Base-by-base conservation (phyloP, 2,888 invertebrate genomes). In the Standfussiana lucernea region DNA sequence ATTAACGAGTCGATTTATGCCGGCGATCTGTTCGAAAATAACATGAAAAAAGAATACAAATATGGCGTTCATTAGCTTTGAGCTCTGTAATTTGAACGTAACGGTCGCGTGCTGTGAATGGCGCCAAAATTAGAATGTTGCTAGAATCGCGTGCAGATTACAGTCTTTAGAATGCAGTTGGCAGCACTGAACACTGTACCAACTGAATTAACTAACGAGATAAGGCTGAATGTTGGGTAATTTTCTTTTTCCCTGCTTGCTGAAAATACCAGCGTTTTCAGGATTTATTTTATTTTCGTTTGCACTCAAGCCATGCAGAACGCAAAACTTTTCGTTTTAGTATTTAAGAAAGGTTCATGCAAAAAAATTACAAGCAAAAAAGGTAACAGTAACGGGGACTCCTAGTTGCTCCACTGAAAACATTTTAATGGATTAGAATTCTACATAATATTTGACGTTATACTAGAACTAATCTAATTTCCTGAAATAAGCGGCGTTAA, bases 121-220 rank as follows among this genome's bases (percentile, higher is more conserved):
- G 75, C 68, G 77, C 73, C 77, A 83, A 86, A 90, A 88, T 90
- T 88, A 86, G 90, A 89, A 90, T 87, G 88, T 89, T 89, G 86
- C 83, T 85, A 83, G 83, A 84, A 82, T 90, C 81, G 90, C 90
- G 90, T 89, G 90, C 88, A 86, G 86, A 90, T 89, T 89, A 85
- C 70, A 77, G 81, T 83, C 73, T 86, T 86, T 80, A 82, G 77
- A 77, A 88, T 86, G 82, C 81, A 86, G 85, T 85, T 84, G 81
- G 85, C 81, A 79, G 50, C 74, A 66, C 77, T 78, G 71, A 66
- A 73, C 74, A 70, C 75, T 59, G 64, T 79, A 78, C 86, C 73
- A 72, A 80, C 83, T 80, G 80, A 88, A 87, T 86, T 79, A 85
- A 87, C 82, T 86, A 83, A 84, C 79, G 68, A 82, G 85, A 86